These are phyloP conservation scores for Atethmia centrago DNA, from an alignment of 2,888 invertebrate species.

Conservation along the genomic window DNA sequence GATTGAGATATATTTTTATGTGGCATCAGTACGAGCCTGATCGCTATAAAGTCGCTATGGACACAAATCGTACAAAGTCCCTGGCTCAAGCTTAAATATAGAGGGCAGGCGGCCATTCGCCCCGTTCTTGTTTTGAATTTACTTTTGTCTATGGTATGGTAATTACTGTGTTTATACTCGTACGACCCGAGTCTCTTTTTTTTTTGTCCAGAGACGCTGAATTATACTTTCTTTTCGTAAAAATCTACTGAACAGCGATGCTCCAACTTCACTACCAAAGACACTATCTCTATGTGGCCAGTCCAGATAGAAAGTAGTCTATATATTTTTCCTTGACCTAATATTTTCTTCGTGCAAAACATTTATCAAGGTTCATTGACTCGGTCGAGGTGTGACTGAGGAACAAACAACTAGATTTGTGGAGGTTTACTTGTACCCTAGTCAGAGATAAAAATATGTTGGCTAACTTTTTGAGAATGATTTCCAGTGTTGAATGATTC, in stretches of 20 bases:
- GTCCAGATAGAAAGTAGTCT: constrained; percentile 50
- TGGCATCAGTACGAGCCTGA: constrained; percentile 51
- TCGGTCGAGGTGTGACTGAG: constrained; percentile 39
- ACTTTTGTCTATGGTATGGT: constrained; percentile 31
- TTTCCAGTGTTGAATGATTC: neutral
- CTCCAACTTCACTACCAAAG: constrained; percentile 29
- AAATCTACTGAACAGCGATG: constrained; percentile 13
- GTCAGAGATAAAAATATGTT: constrained; percentile 9
- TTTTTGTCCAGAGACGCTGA: neutral
- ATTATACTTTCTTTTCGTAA: constrained; percentile 23
- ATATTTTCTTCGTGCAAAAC: constrained; percentile 47
- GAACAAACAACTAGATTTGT: constrained; percentile 42
- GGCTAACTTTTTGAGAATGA: neutral
- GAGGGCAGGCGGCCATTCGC: constrained; percentile 66
- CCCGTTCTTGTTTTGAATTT: constrained; percentile 57
- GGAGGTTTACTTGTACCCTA: neutral
- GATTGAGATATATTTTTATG: constrained; percentile 64
- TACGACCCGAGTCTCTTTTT: neutral
- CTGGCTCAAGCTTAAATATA: constrained; percentile 47
- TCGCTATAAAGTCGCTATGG: constrained; percentile 65
- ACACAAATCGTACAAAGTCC: constrained; percentile 50
- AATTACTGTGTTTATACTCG: constrained; percentile 26
- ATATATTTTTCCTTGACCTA: constrained; percentile 50
- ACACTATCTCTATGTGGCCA: constrained; percentile 43
- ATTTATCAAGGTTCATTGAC: constrained; percentile 55